These are phyloP conservation scores for Grus americana DNA, from an alignment of 2,113 vertebrate genomes.

Conservation along the genomic window DNA sequence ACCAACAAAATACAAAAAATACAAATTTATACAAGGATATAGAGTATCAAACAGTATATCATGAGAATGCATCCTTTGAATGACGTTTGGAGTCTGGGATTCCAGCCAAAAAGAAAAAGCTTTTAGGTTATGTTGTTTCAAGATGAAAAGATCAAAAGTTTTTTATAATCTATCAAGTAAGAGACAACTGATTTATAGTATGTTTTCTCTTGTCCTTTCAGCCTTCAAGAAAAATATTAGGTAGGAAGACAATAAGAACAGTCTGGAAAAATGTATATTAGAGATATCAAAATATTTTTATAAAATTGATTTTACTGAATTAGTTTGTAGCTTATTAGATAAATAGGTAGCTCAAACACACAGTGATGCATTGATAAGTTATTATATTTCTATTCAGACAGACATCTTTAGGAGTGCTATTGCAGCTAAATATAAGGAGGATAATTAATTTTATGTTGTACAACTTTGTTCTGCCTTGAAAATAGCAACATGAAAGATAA, in stretches of 20 bases:
- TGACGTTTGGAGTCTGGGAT: constrained; percentile 68
- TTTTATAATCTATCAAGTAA: constrained; percentile 53
- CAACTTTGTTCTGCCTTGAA: background rate
- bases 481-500: background rate
- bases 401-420: background rate
- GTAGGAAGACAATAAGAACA: background rate
- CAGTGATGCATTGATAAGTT: background rate
- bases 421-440: background rate
- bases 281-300: background rate
- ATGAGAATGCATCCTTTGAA: constrained; percentile 63
- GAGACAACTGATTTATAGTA: constrained; percentile 62
- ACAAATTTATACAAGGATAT: constrained; percentile 29
- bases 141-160: constrained; percentile 69
- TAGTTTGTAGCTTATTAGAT: background rate
- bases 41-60: constrained; percentile 42
- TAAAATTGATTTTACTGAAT: background rate
- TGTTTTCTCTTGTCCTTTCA: constrained; percentile 40
- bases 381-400: background rate
- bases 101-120: constrained; percentile 71
- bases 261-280: background rate
- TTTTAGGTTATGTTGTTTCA: constrained; percentile 62
- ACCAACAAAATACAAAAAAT: background rate
- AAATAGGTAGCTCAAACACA: background rate
- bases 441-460: background rate
- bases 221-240: constrained; percentile 2